Percentiles rank a stretch among this genome's conserved stretches.
Conservation (phyloP, 2,113 vertebrate genomes). For the Connochaetes taurinus region DNA sequence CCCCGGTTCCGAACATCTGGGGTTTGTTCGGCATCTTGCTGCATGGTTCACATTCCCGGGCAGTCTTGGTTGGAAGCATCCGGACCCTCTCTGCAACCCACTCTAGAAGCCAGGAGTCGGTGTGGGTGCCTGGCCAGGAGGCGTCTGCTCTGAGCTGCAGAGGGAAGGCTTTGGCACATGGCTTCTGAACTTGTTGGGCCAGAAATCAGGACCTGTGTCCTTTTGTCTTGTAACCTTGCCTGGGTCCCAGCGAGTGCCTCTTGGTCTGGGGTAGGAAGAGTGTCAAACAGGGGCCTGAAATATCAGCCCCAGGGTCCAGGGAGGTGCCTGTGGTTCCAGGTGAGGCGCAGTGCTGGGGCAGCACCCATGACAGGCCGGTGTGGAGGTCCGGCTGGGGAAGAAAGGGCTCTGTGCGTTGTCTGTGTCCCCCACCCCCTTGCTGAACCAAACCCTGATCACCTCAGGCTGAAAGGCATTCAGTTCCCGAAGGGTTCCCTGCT, state of each 20-base stretch:
- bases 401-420: no score
- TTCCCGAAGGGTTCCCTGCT: background rate
- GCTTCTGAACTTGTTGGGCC: accelerated
- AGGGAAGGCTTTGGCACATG: accelerated
- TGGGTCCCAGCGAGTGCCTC: accelerated
- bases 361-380: background rate
- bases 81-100: background rate
- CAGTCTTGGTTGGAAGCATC: background rate
- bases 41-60: background rate
- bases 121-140: background rate
- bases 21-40: accelerated
- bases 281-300: background rate
- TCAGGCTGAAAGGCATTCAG: background rate
- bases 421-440: background rate
- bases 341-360: accelerated
- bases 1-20: background rate
- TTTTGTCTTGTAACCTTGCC: background rate
- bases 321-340: accelerated
- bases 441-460: background rate
- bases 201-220: background rate
- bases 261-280: background rate
- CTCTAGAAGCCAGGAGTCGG: background rate
- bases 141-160: accelerated
- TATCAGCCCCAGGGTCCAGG: background rate
- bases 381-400: background rate